Evolutionary conservation across 2,797 vertebrate genomes (phyloP), one percentile per base, ranked within the genome.

Genomic region (Labeo calbasu): DNA sequence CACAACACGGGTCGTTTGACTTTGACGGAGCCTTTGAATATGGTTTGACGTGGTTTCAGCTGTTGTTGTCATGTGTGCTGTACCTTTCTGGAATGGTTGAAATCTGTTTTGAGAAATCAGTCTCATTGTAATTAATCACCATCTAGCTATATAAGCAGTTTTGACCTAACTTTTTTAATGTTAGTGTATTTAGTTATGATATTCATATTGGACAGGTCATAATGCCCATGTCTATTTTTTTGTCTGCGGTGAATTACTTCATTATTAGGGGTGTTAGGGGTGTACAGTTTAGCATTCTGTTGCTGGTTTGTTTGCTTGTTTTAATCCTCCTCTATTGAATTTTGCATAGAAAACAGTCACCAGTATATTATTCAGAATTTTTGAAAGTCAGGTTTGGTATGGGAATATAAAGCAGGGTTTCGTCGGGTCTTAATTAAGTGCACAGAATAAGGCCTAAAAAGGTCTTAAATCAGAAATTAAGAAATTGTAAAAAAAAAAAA

Each of bases 31-130:
- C 9, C 17, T 59, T 57, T 59, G 61, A 66, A 28, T 66, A 21
- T 59, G 69, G 53, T 59, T 72, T 72, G 55, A 21, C 19, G 21
- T 82, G 17, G 65, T 36, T 69, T 65, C 53, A 48, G 79, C 51
- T 71, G 66, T 40, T 57, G 32, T 81, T 32, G 19, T 72, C 57
- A n/a, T 59, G 51, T 36, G 43, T 28, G 36, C n/a, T 17, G 66
- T 15, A 13, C 7, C 36, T 77, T 59, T 59, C 12, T 71, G 69
- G 13, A 43, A 3, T 7, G 2, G 73, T 57, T 23, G 17, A 23
- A 25, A 15, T 25, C 5, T 43, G 3, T 57, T 9, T 5, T 21
- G 23, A 23, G 50, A n/a, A 36, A n/a, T 21, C 21, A 50, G 23
- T 23, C 48, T 3, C 2, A 13, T 32, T 69, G 23, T 36, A 21